Base-by-base conservation (phyloP, 2,888 invertebrate species). In the Vesta saturnalis region DNA sequence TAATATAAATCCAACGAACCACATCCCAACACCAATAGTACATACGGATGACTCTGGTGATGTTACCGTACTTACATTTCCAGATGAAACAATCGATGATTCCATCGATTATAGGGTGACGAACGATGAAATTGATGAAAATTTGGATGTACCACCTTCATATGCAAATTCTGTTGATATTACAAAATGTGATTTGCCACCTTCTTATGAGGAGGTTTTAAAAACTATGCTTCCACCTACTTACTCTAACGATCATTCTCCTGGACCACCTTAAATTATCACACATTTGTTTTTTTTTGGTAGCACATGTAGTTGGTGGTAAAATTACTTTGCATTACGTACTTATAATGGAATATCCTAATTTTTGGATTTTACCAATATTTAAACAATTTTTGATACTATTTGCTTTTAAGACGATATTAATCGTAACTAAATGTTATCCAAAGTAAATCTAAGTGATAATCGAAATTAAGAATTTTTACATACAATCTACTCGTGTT, bases 181-280 rank as follows among this genome's bases (percentile, higher is more conserved):
- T 15, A 15, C 15, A 8, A 58, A 58, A 43, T 10, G 5, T 19
- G 58, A 58, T 43, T 18, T 58, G 12, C 58, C 58, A 16, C 58
- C 58, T 39, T 58, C 58, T 16, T 58, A 58, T n/a, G 58, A 58
- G 6, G 58, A 58, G 18, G 58, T 39, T 39, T 19, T 58, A 10
- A 16, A 30, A 43, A 58, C 10, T 18, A 58, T 58, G 58, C 35
- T 35, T 39, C 58, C 58, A 14, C 39, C 58, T 14, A 39, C 6
- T 19, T 58, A 58, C 19, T 58, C 39, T 4, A 58, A 6, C 39
- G 8, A 35, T 5, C 16, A 35, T 39, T 39, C 58, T 15, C 15
- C 58, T 15, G 16, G 39, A 1, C 6, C 52, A n/a, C 39, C 5
- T 30, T 30, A 30, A 30, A 39, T 39, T 39, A 8, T 39, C 3